Base-by-base conservation (phyloP, 2,113 vertebrate species). In the Sebastes schlegelii region DNA sequence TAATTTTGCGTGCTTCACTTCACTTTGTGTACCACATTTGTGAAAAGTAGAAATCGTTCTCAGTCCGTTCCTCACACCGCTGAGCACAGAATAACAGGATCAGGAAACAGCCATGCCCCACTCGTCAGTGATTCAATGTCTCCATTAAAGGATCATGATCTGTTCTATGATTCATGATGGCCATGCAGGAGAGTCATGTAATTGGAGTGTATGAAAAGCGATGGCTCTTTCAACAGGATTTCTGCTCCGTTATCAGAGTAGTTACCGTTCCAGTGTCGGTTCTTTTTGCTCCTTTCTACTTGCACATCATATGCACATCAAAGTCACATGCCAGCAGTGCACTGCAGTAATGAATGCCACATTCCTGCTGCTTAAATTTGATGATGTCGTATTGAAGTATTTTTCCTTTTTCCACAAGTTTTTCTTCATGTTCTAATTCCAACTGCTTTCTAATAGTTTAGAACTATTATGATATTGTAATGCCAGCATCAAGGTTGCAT, bases 121-220 rank as follows among this genome's bases (percentile, higher is more conserved):
- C 74, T 76, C 86, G 86, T 89, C 90, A 88, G 86, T 87, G 82
- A 89, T 86, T 87, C 90, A 86, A 62, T 75, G 80, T 90, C 76
- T 90, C 86, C 90, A 93, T 94, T 92, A 93, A 92, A 91, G 84
- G 91, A 92, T 88, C 83, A 90, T 90, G 94, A 92, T 93, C 80
- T 92, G 79, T 82, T 94, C 85, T 90, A 94, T 94, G 91, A 94
- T 94, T 94, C 86, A 94, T 93, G 94, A 90, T 82, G 86, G 85
- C 92, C 83, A 75, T 65, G 89, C 83, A 83, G 88, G 85, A 86
- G 85, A 93, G 84, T 87, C 86, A n/a, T 92, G 90, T 94, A 94
- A 93, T 94, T 93, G 88, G 91, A 86, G 82, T 88, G 76, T 89
- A 88, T 83, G 88, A 81, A 92, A 90, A 89, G 86, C 43, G 80